phyloP scores from a whole-genome alignment of 2,888 invertebrate species.

The Chalcis sispes region DNA sequence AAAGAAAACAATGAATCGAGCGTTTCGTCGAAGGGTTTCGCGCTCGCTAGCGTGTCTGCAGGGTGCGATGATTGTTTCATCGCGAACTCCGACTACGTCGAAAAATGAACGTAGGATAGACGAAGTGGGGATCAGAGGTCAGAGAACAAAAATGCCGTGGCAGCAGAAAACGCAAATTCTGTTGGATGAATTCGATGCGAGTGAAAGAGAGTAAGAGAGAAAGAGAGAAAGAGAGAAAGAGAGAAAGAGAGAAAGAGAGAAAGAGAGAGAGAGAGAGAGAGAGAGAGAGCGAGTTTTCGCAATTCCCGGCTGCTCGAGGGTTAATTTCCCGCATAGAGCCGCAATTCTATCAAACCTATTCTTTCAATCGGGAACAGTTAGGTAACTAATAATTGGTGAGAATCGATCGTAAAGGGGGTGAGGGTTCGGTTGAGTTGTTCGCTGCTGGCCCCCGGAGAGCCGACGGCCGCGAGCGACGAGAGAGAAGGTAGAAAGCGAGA shows the following conservation, averaged over 20 bases:
- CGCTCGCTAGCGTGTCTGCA: constrained; percentile 8
- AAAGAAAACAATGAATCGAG: constrained; percentile 48
- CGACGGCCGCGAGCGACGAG: not conserved
- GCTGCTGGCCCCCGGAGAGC: constrained; percentile 11
- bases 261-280: not conserved
- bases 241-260: not conserved
- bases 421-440: not conserved
- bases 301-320: constrained; percentile 26
- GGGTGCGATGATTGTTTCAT: constrained; percentile 56
- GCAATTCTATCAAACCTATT: constrained; percentile 71
- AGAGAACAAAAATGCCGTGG: constrained; percentile 60
- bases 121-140: constrained; percentile 1
- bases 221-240: not conserved
- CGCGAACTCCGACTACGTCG: constrained; percentile 35
- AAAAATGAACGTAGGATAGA: constrained; percentile 14
- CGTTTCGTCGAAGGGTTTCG: constrained; percentile 22
- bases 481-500: not conserved
- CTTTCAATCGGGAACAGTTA: constrained; percentile 70
- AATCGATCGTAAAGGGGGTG: constrained; percentile 65
- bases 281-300: constrained; percentile 1
- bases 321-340: constrained; percentile 62
- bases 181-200: constrained; percentile 54
- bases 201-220: not conserved
- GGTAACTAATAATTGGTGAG: constrained; percentile 72
- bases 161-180: constrained; percentile 63